These are phyloP conservation scores for Corythaixoides concolor DNA, from an alignment of 2,113 vertebrate species.

Conservation along the genomic window DNA sequence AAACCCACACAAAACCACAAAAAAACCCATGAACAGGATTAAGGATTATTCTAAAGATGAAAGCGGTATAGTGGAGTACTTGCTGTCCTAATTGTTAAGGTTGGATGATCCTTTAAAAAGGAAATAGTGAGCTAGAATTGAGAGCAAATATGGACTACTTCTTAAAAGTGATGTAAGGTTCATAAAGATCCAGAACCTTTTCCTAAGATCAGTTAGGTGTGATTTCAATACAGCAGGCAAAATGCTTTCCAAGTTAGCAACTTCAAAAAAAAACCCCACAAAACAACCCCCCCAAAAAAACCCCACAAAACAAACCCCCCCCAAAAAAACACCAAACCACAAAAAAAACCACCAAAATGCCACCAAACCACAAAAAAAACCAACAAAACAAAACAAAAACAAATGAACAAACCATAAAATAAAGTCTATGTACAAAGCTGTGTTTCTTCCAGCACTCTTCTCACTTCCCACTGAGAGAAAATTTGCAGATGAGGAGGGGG, in stretches of 20 bases:
- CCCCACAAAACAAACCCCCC: no score
- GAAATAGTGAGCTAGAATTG: background rate
- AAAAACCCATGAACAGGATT: background rate
- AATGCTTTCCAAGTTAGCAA: background rate
- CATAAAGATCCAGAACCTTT: background rate
- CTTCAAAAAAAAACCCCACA: background rate
- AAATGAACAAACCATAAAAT: background rate
- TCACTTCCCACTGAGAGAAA: background rate
- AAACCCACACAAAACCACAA: no score
- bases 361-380: no score
- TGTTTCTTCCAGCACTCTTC: background rate
- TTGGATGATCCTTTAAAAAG: background rate
- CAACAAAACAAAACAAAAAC: no score
- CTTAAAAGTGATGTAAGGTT: background rate
- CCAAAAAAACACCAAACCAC: no score
- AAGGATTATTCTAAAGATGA: background rate
- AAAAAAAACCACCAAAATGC: no score
- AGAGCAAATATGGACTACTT: background rate
- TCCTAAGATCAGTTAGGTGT: background rate
- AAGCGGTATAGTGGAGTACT: background rate
- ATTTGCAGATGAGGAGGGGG: background rate
- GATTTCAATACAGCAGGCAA: background rate
- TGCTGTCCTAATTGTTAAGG: background rate
- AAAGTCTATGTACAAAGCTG: accelerated
- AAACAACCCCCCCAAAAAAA: no score